Conservation (phyloP, 1,140 invertebrate species). For the Araneus ventricosus region DNA sequence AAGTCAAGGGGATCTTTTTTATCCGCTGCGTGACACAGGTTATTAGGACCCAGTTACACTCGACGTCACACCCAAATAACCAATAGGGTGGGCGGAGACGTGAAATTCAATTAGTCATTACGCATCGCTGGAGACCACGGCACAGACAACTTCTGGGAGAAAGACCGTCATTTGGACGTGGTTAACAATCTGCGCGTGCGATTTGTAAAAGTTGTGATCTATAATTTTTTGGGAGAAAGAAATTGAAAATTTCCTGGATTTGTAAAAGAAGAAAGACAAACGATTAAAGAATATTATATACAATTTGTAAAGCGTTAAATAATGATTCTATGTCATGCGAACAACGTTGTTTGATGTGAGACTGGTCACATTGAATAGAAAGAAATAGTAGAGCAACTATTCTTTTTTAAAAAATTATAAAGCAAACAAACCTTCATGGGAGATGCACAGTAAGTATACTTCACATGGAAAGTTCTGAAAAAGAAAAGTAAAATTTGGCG, state of each 20-base stretch:
- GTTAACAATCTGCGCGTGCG: conserved; percentile 65
- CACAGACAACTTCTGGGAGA: neutral
- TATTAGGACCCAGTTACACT: conserved; percentile 65
- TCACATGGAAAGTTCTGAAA: too few relatives aligned
- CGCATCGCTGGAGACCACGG: conserved; percentile 52
- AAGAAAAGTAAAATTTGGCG: too few relatives aligned
- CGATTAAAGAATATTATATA: conserved; percentile 8
- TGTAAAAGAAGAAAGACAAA: neutral
- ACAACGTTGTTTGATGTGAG: too few relatives aligned
- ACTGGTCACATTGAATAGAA: too few relatives aligned
- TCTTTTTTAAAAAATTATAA: too few relatives aligned
- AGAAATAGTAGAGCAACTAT: too few relatives aligned
- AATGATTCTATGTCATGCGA: conserved; percentile 47
- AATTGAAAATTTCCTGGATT: conserved; percentile 41
- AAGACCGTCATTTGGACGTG: conserved; percentile 48
- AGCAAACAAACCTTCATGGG: too few relatives aligned
- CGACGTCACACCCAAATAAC: conserved; percentile 73
- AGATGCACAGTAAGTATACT: too few relatives aligned
- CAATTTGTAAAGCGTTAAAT: conserved; percentile 40
- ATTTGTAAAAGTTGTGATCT: conserved; percentile 39
- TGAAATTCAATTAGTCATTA: conserved; percentile 69
- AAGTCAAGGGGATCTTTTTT: conserved; percentile 53
- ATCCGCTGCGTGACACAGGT: conserved; percentile 58
- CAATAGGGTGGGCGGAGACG: conserved; percentile 67
- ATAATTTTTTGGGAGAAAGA: conserved; percentile 16